Base-by-base conservation (phyloP, 2,113 vertebrate genomes). In the Morone saxatilis region DNA sequence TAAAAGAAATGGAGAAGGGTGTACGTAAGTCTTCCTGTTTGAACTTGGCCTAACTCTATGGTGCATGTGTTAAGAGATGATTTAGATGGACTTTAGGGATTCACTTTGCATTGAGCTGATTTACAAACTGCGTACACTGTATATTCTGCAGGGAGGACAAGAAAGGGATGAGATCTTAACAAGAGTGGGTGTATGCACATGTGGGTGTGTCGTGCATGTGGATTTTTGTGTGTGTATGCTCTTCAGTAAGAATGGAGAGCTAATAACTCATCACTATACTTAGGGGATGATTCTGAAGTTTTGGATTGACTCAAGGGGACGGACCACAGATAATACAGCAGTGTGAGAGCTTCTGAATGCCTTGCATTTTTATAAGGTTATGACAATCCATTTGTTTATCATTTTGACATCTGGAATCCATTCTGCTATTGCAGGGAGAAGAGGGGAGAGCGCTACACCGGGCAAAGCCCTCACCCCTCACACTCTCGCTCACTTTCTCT, bases 361-460 rank as follows among this genome's bases (percentile, higher is more conserved):
- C 85, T 89, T 51, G 71, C 89, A 91, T 93, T 91, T 94, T 92
- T 93, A 90, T 86, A 81, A 87, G 86, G 91, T 94, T 93, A 92
- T 91, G 89, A 93, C 88, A 88, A 81, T 91, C 90, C 85, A 67
- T 94, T 94, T 94, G 94, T 95, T 95, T 93, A 94, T 94, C 86
- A 83, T 91, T 88, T 87, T 87, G 88, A 93, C 94, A 95, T 95
- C 94, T 95, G 94, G 93, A 94, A 93, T 90, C 80, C 62, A 94
- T 94, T 94, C 50, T 75, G 86, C 76, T 86, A 65, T 80, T 82
- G 85, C 66, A 68, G 86, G 47, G 80, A 90, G 81, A 89, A 77
- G 65, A 47, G 81, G 80, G 67, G 83, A 90, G 90, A 89, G 72
- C 6, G 22, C 84, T 73, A 40, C 51, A 19, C 45, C 6, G 88